Evolutionary conservation across 2,797 vertebrate species (phyloP).

Genomic region (Rallus crepitans): DNA sequence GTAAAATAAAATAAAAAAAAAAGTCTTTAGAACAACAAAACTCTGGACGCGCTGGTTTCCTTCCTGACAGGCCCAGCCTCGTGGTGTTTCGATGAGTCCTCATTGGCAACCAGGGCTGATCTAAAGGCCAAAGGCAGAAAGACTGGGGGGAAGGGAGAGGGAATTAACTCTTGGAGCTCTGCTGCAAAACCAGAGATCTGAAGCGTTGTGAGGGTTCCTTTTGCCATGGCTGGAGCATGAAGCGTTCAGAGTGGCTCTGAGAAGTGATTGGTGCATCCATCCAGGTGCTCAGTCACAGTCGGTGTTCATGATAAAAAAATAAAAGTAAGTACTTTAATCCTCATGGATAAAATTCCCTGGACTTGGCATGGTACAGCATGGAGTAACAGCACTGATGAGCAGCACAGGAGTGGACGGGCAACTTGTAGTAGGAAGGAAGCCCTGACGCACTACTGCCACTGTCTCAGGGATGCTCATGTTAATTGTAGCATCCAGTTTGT

Average conservation of each 20-base stretch:
- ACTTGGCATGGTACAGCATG: background rate
- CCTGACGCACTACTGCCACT: background rate
- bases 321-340: background rate
- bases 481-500: background rate
- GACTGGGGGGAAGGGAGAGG: conserved; percentile 64
- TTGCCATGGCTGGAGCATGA: background rate
- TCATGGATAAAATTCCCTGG: background rate
- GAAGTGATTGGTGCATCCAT: background rate
- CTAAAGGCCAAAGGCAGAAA: conserved; percentile 79
- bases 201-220: background rate
- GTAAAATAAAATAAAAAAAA: conserved; percentile 87
- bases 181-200: background rate
- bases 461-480: background rate
- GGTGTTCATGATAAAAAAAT: background rate
- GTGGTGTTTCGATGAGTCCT: conserved; percentile 82
- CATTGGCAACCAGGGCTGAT: conserved; percentile 81
- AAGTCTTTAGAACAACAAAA: conserved; percentile 88
- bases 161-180: conserved; percentile 78
- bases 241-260: background rate
- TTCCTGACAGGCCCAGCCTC: conserved; percentile 87
- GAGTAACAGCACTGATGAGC: background rate
- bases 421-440: background rate
- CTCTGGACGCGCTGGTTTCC: conserved; percentile 84
- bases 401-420: background rate
- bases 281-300: background rate